These are phyloP conservation scores for Manis javanica DNA, from an alignment of 2,797 vertebrate genomes.

Conservation along the genomic window DNA sequence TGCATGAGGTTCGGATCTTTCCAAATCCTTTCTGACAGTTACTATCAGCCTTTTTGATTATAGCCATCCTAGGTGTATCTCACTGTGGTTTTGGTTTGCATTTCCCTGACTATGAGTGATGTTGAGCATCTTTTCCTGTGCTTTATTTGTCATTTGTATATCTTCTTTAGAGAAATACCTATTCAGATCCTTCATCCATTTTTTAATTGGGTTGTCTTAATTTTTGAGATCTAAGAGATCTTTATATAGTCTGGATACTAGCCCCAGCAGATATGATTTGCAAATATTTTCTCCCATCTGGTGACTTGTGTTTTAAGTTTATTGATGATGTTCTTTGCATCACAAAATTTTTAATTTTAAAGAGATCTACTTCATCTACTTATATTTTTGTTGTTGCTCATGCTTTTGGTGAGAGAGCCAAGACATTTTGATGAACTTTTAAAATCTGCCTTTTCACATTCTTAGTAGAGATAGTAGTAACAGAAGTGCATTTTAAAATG, in stretches of 20 bases:
- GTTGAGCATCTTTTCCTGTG: background rate
- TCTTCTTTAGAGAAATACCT: constrained; percentile 40
- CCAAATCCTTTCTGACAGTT: background rate
- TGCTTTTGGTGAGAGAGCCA: constrained; percentile 19
- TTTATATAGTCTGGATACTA: constrained; percentile 30
- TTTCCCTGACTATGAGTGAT: no score
- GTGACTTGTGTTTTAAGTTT: background rate
- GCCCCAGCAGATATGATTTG: constrained; percentile 5
- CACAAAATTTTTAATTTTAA: constrained; percentile 29
- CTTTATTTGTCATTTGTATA: constrained; percentile 4
- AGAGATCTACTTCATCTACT: background rate
- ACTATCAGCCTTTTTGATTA: background rate
- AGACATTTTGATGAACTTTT: constrained; percentile 31
- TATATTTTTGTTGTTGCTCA: background rate
- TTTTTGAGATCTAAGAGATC: background rate
- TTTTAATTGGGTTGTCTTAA: background rate
- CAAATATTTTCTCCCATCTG: constrained; percentile 36
- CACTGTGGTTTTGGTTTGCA: background rate
- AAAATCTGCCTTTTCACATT: constrained; percentile 50
- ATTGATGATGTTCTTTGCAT: background rate
- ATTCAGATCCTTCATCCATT: background rate
- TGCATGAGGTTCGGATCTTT: background rate
- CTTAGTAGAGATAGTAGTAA: background rate
- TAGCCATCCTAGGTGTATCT: background rate
- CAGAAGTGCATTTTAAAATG: constrained; percentile 13